These are phyloP conservation scores for Bothrops jararaca DNA, from an alignment of 2,113 vertebrate genomes.

Conservation along the genomic window DNA sequence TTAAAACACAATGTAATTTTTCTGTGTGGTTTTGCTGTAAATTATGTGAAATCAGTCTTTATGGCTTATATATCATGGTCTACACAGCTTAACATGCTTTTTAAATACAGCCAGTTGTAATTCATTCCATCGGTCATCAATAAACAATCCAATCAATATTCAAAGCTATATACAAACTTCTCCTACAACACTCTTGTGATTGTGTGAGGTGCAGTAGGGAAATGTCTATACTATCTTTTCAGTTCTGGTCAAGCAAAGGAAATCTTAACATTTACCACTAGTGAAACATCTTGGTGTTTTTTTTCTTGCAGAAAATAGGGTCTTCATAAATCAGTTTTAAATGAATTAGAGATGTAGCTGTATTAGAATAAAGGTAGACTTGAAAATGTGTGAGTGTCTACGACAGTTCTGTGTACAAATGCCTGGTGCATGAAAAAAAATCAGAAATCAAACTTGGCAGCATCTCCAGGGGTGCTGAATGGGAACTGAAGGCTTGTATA, in stretches of 20 bases:
- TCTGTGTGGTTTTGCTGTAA: neutral
- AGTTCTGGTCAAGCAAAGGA: neutral
- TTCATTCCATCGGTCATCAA: neutral
- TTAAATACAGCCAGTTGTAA: neutral
- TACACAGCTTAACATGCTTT: neutral
- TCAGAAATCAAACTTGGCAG: neutral
- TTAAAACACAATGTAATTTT: neutral
- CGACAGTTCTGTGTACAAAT: neutral
- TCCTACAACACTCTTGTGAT: neutral
- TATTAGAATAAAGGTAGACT: neutral
- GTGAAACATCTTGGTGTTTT: neutral
- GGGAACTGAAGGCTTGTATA: neutral
- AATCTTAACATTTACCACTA: neutral
- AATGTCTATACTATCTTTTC: neutral
- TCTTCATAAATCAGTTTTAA: neutral
- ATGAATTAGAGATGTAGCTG: neutral
- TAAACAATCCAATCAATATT: neutral
- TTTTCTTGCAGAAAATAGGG: neutral
- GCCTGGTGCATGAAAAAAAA: neutral
- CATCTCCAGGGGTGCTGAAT: neutral
- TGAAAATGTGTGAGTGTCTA: neutral
- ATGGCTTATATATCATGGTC: neutral
- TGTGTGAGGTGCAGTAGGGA: neutral
- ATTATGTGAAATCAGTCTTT: neutral
- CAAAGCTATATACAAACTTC: neutral